Conservation (phyloP, 2,797 vertebrate genomes). For the Cercopithecus neglectus region DNA sequence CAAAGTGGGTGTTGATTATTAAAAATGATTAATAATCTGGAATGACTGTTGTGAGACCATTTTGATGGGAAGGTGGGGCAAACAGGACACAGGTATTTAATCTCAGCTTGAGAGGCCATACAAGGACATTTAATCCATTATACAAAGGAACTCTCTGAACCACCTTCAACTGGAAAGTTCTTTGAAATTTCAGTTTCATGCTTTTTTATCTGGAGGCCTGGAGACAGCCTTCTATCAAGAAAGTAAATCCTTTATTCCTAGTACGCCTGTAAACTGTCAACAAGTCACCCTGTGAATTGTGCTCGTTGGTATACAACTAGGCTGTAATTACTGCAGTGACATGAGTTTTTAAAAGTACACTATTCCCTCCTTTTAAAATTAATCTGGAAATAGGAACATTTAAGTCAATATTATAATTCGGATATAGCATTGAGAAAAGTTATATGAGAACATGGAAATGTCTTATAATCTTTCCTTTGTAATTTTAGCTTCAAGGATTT, state of each 20-base stretch:
- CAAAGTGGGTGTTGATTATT: not conserved
- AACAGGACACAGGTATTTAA: not conserved
- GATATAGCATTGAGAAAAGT: not conserved
- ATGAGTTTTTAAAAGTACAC: not conserved
- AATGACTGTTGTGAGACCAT: not conserved
- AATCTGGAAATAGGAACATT: not conserved
- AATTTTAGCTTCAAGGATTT: slow-evolving; percentile 26
- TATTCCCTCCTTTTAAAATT: slow-evolving; percentile 47
- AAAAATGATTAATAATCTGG: not conserved
- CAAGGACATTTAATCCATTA: not conserved
- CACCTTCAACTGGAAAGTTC: slow-evolving; percentile 9
- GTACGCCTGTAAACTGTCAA: not conserved
- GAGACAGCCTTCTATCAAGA: slow-evolving; percentile 24
- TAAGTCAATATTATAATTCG: not conserved
- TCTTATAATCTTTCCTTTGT: not conserved
- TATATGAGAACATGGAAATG: not conserved
- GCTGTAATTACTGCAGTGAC: not conserved
- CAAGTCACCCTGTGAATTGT: not conserved
- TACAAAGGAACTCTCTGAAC: slow-evolving; percentile 32
- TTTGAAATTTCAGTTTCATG: slow-evolving; percentile 44
- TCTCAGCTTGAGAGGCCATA: not conserved
- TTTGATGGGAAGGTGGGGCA: not conserved
- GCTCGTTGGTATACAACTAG: not conserved
- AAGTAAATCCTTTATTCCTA: slow-evolving; percentile 29
- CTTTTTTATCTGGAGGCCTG: not conserved